phyloP scores from a whole-genome alignment of 2,797 vertebrate genomes.

The Ctenopoma kingsleyae region DNA sequence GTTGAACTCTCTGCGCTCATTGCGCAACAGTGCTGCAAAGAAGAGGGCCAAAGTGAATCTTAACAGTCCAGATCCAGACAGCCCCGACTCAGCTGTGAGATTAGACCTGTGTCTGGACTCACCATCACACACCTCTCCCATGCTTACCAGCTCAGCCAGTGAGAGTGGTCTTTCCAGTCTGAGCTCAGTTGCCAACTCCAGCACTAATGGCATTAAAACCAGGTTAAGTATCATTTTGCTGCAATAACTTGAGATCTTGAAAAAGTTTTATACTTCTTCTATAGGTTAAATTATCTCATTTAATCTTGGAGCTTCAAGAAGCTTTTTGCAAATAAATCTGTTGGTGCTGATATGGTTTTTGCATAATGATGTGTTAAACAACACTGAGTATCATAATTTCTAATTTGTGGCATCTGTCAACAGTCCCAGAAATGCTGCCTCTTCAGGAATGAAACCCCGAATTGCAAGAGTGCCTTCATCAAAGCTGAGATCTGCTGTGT shows the following conservation, averaged over 20 bases:
- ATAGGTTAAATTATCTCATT: background rate
- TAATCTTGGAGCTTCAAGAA: background rate
- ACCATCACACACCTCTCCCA: conserved; percentile 81
- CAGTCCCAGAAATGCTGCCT: conserved; percentile 74
- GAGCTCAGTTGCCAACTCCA: conserved; percentile 76
- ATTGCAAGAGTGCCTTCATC: conserved; percentile 79
- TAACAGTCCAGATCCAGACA: conserved; percentile 85
- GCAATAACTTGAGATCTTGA: background rate
- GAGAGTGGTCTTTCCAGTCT: conserved; percentile 89
- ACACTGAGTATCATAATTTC: conserved; percentile 26
- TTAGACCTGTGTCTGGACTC: conserved; percentile 84
- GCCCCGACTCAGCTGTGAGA: conserved; percentile 88
- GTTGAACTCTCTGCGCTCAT: conserved; percentile 90
- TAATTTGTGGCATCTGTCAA: conserved; percentile 47
- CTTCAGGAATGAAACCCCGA: conserved; percentile 65
- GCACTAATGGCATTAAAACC: conserved; percentile 70
- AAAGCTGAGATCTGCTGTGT: conserved; percentile 73
- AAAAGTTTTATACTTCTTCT: background rate
- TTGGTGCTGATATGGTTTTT: conserved; percentile 9
- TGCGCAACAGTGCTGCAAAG: conserved; percentile 94
- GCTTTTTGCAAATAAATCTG: background rate
- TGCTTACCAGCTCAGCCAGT: conserved; percentile 84
- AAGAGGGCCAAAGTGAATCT: conserved; percentile 91
- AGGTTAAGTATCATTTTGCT: conserved; percentile 55
- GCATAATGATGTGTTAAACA: conserved; percentile 13